Evolutionary conservation across 2,888 invertebrate genomes (phyloP), one percentile per base, ranked within the genome.

Genomic region (Scrobipalpa costella): DNA sequence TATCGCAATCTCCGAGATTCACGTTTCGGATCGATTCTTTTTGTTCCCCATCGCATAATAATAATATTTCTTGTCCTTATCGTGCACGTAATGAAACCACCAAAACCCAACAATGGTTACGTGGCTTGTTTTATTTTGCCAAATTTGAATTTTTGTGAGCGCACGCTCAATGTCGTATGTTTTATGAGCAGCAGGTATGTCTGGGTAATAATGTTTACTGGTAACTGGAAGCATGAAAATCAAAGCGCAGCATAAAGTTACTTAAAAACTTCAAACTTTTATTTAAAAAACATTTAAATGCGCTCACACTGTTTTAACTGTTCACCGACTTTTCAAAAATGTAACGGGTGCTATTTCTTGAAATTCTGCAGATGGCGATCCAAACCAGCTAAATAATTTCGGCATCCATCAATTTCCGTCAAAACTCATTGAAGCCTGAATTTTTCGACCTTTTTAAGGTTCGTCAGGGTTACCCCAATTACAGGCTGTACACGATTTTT

Each of bases 1-100:
- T 84, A 83, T 84, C 83, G 79, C 74, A 77, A 83, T 84, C 79
- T 81, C 61, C 62, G 69, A 77, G 74, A 77, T 81, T 77, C 78
- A 69, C 73, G 74, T 75, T 78, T 76, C 68, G 67, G 65, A 65
- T 73, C 57, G 47, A 59, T 66, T 65, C 63, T 66, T 68, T 70
- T 67, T 76, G 44, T 59, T 59, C 44, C 27, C 69, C 75, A 74
- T 72, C 71, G 67, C 67, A 75, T 75, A 72, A 79, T 78, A 75
- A 79, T 75, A 77, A 76, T 79, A 73, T 72, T 74, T 76, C 72
- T 69, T 69, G 64, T 60, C 64, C 67, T 73, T 77, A 75, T 76
- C 75, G 72, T 64, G 69, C 69, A 64, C 68, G 71, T 64, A 71
- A 70, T 64, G 66, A 71, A 71, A 71, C 66, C 64, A 69, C 64